Evolutionary conservation across 2,888 invertebrate species (phyloP), one percentile per base, ranked within the genome.

Genomic region (Platerodrilus igneus): DNA sequence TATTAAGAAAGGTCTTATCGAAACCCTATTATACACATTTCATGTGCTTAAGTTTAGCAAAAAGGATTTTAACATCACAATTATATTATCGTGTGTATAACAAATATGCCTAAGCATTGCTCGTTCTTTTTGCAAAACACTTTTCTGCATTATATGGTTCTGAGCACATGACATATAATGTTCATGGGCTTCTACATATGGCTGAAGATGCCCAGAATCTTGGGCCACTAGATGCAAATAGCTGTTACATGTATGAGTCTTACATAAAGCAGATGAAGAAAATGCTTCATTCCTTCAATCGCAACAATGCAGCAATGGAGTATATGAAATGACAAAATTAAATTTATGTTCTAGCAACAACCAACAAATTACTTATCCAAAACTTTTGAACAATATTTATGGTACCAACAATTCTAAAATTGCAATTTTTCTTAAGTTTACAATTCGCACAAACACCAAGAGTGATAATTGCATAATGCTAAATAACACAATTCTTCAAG

Each of bases 211-310:
- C 29, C 13, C 35, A 41, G 13, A 4, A 35, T 5, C 18, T 35
- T 10, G 41, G 30, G 7, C 21, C 28, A 13, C 20, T 28, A 36
- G 36, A 27, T 20, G 13, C 29, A 28, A 29, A 23, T 21, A 41
- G 41, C 19, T 41, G 35, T 25, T 41, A 35, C 16, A 15, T 34
- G 22, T 40, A 27, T 28, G 35, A 35, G 34, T n/a, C 33, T 25
- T 38, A 25, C 21, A 38, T 38, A 21, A 38, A 38, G 18, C n/a
- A 13, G 11, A 37, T 37, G 10, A 31, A 38, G 18, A 31, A 25
- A 15, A 34, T 18, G 14, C 21, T 39, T 22, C 39, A 39, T 17
- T 18, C 18, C 19, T 39, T 39, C 20, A 39, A 39, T 18, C 26
- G 39, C 17, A 39, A 15, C 34, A 33, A 16, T 34, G 33, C 17